Conservation (phyloP, 2,113 vertebrate genomes). For the Pedionomus torquatus region DNA sequence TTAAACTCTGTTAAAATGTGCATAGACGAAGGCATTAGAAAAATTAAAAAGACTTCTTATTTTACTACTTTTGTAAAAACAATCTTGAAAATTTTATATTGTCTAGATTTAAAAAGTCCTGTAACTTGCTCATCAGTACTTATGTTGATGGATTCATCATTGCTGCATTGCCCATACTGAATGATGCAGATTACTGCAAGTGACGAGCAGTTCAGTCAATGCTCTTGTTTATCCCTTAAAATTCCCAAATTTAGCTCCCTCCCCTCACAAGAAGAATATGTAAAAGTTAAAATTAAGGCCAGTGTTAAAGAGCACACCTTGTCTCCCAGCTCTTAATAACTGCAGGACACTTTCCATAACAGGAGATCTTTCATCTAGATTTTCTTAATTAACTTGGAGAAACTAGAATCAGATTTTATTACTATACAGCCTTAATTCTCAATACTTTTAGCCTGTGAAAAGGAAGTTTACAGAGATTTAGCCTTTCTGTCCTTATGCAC, state of each 20-base stretch:
- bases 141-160: neutral
- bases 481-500: neutral
- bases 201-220: neutral
- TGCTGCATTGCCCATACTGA: neutral
- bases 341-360: neutral
- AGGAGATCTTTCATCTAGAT: neutral
- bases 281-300: conserved; percentile 24
- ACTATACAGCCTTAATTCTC: conserved; percentile 9
- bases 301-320: neutral
- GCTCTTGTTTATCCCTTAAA: neutral
- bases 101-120: conserved; percentile 16
- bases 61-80: conserved; percentile 30
- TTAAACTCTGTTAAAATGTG: conserved; percentile 44
- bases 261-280: neutral
- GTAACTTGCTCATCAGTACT: neutral
- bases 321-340: neutral
- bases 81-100: conserved; percentile 1
- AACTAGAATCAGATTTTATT: conserved; percentile 11
- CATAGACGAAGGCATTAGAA: conserved; percentile 67
- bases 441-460: conserved; percentile 14
- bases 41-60: conserved; percentile 28
- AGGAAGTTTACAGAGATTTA: neutral
- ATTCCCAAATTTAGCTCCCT: neutral
- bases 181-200: neutral
- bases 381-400: neutral